Percentiles rank a stretch among this genome's conserved stretches.
Conservation (phyloP, 2,797 vertebrate species). For the Carduelis carduelis region DNA sequence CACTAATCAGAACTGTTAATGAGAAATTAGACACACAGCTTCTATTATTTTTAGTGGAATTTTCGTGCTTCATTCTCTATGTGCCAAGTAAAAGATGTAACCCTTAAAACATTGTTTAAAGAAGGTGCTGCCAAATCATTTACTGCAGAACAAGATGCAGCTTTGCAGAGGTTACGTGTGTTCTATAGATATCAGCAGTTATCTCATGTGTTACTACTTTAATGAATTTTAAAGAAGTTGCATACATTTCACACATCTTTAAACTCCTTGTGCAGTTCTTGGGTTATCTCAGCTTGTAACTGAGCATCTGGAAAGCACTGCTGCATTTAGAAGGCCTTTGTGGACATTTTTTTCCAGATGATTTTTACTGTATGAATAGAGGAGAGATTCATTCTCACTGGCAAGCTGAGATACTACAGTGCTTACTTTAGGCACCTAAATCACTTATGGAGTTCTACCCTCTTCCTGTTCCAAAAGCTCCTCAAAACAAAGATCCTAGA, state of each 20-base stretch:
- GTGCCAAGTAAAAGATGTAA: neutral
- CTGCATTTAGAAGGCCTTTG: neutral
- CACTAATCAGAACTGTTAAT: neutral
- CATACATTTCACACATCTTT: neutral
- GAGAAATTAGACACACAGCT: neutral
- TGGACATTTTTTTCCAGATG: neutral
- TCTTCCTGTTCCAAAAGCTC: neutral
- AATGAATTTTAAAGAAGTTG: neutral
- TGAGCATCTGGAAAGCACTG: neutral
- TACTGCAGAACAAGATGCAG: neutral
- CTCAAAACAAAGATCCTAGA: neutral
- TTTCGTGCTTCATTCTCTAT: neutral
- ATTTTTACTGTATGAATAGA: neutral
- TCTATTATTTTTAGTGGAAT: neutral
- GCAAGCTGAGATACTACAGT: neutral
- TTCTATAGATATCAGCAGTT: neutral
- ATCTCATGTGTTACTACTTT: neutral
- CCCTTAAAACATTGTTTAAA: neutral
- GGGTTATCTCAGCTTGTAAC: neutral
- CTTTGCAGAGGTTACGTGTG: neutral
- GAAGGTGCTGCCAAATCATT: neutral
- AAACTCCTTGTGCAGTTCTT: neutral
- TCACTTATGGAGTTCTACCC: neutral
- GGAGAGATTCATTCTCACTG: neutral
- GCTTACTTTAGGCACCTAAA: neutral